A percentile compares a stretch with the other conserved stretches of the same genome.
phyloP scores from a whole-genome alignment of 2,797 vertebrate species.

The Cebuella pygmaea region DNA sequence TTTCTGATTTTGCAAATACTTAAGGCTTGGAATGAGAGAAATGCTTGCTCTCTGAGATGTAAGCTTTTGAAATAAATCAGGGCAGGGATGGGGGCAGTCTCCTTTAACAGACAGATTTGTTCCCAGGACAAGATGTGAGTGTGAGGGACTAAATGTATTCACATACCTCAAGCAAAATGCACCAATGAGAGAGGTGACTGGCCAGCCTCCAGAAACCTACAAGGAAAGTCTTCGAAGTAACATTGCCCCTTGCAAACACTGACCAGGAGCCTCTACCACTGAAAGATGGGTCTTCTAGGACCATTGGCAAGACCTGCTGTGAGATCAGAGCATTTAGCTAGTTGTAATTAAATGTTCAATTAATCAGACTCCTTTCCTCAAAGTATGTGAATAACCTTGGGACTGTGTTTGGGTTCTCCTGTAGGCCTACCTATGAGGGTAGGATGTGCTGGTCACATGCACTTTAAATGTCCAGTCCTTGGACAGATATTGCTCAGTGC shows the following conservation, averaged over 20 bases:
- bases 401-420: not conserved
- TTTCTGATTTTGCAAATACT: not conserved
- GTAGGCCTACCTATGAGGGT: not conserved
- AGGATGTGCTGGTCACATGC: not conserved
- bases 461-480: not conserved
- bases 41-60: not conserved
- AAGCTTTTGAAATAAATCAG: not conserved
- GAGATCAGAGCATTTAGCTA: not conserved
- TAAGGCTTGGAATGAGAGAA: not conserved
- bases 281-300: not conserved
- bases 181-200: not conserved
- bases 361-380: not conserved
- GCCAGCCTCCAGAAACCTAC: not conserved
- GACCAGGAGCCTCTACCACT: not conserved
- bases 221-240: not conserved
- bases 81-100: not conserved
- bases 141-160: not conserved
- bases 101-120: not conserved
- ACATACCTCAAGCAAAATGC: not conserved
- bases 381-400: not conserved
- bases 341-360: not conserved
- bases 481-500: not conserved
- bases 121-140: not conserved
- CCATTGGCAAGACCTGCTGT: not conserved
- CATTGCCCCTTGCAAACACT: not conserved